These are phyloP conservation scores for Chalcosyrphus nemorum DNA, from an alignment of 2,888 invertebrate species.

Conservation along the genomic window DNA sequence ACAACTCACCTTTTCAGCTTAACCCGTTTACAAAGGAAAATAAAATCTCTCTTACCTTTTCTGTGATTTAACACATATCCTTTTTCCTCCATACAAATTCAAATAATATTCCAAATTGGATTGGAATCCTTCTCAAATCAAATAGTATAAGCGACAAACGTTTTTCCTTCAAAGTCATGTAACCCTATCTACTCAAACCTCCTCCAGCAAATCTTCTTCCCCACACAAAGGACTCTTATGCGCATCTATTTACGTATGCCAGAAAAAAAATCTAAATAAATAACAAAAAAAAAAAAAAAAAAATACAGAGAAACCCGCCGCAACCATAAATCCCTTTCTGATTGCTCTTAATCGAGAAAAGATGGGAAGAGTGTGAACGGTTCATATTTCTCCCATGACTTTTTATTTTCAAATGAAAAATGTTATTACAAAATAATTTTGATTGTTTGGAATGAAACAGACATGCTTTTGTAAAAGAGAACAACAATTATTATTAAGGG, in stretches of 20 bases:
- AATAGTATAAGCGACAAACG: slow-evolving; percentile 9
- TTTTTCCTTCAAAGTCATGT: background rate
- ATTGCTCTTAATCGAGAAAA: slow-evolving; percentile 32
- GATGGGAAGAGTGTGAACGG: background rate
- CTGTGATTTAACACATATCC: background rate
- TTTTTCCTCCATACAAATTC: background rate
- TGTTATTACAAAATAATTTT: background rate
- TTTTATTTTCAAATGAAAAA: background rate
- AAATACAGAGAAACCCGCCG: background rate
- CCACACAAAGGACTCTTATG: background rate
- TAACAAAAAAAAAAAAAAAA: background rate
- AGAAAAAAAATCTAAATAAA: background rate
- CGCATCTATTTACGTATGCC: background rate
- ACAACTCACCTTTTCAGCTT: slow-evolving; percentile 1
- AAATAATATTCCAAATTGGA: slow-evolving; percentile 23
- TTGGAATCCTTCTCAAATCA: slow-evolving; percentile 16
- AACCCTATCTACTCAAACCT: background rate
- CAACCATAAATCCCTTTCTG: slow-evolving; percentile 35
- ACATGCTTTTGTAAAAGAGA: too few relatives aligned
- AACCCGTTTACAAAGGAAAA: background rate
- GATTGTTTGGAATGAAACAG: background rate
- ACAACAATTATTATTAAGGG: too few relatives aligned
- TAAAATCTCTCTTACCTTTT: background rate
- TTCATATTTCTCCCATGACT: background rate
- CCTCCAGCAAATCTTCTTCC: background rate